Evolutionary conservation across 1,140 invertebrate species (phyloP).

Genomic region (Caenorhabditis remanei): DNA sequence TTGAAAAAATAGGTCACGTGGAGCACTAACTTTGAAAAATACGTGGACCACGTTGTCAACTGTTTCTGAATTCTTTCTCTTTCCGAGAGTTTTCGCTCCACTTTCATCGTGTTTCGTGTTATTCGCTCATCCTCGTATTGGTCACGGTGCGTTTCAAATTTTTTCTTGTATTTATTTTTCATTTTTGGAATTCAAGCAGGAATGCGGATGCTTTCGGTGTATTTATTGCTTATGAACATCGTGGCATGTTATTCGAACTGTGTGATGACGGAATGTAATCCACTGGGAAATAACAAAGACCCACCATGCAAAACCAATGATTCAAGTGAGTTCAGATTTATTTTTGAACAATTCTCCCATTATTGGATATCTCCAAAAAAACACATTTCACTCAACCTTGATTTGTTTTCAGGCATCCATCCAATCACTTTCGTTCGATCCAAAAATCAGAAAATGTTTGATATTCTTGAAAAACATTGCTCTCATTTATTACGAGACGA

Average conservation of each 20-base stretch:
- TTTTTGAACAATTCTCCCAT: not conserved
- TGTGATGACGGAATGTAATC: constrained; percentile 35
- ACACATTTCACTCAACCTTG: too few species aligned
- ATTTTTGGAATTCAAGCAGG: constrained; percentile 4
- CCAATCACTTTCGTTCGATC: constrained; percentile 1
- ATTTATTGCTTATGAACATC: not conserved
- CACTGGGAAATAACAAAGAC: not conserved
- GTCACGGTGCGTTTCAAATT: not conserved
- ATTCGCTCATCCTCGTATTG: not conserved
- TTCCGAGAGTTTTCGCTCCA: too few species aligned
- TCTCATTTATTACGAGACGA: constrained; percentile 1
- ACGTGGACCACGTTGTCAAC: too few species aligned
- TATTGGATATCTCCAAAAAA: not conserved
- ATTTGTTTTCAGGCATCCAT: not conserved
- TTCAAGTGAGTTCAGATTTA: constrained; percentile 16
- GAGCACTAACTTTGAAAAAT: too few species aligned
- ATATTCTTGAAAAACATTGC: constrained; percentile 3
- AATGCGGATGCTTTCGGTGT: not conserved
- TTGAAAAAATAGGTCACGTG: too few species aligned
- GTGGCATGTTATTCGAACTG: not conserved
- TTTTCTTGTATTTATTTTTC: not conserved
- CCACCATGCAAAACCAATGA: constrained; percentile 6
- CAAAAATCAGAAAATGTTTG: not conserved
- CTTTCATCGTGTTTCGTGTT: not conserved
- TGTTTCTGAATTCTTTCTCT: too few species aligned